Evolutionary conservation across 2,888 invertebrate genomes (phyloP), one percentile per base, ranked within the genome.

Genomic region (Mechanitis mazaeus): DNA sequence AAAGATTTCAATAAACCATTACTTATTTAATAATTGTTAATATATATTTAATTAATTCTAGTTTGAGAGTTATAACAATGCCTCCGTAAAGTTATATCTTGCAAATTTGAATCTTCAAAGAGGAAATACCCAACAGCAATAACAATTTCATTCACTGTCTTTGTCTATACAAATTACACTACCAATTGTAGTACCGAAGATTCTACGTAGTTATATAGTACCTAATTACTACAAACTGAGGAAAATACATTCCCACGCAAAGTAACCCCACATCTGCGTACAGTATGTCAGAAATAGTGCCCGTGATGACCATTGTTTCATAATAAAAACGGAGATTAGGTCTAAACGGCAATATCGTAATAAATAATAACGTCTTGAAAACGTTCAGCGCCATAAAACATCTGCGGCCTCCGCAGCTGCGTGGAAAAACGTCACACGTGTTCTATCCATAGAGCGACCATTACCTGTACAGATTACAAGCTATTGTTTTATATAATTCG

Each of bases 321-420:
- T 81, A 87, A 85, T 88, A 87, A 87, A 87, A 87, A 79, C 77
- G 82, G 75, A 85, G 87, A 89, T 90, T 89, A 89, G 85, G 82
- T 84, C 83, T 85, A 87, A 89, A 87, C 83, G 81, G 87, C 84
- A 86, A 87, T 87, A 85, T 86, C 79, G 85, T 86, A 85, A 87
- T 88, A 87, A 88, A 88, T 86, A 86, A 84, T 84, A 86, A 87
- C 82, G 84, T 81, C 87, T 88, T 86, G 83, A 85, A 87, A 90
- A 87, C 84, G 79, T 84, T 87, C 86, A 80, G 81, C 77, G 79
- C 79, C 88, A 85, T 90, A 90, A 90, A 90, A 88, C 90, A 90
- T 88, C 89, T 89, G 89, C 80, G 76, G 82, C 83, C 83, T 83
- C 71, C 78, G 78, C 89, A 89, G 89, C 88, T 89, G 89, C 80